phyloP scores from a whole-genome alignment of 2,113 vertebrate species.

The Vimba vimba region DNA sequence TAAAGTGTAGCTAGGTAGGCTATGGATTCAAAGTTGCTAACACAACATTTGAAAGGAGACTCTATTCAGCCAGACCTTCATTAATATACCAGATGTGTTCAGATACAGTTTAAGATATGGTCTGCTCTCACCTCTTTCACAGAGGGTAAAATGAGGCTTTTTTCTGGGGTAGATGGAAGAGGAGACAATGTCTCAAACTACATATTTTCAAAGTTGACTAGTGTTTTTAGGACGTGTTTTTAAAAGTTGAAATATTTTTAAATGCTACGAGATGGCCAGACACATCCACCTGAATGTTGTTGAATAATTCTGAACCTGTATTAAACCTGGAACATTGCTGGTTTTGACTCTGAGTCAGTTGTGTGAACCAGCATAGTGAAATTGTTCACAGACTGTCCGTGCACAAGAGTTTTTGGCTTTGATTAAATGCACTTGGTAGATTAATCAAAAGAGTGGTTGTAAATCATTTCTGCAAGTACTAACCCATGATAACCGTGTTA shows the following conservation, averaged over 20 bases:
- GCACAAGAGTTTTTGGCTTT: constrained; percentile 21
- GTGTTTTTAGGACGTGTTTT: not conserved
- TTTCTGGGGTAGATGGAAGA: not conserved
- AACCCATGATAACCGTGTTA: constrained; percentile 50
- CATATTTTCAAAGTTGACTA: not conserved
- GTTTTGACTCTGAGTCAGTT: not conserved
- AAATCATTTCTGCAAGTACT: constrained; percentile 52
- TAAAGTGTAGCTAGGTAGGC: not conserved
- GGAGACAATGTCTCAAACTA: not conserved
- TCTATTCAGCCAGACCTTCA: constrained; percentile 19
- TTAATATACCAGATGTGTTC: constrained; percentile 46
- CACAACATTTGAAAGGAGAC: constrained; percentile 11
- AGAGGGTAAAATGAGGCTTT: constrained; percentile 14
- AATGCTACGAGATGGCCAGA: not conserved
- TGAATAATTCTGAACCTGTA: not conserved
- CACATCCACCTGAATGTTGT: not conserved
- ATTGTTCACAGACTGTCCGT: not conserved
- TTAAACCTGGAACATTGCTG: not conserved
- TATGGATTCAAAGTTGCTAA: not conserved
- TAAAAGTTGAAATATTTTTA: not conserved
- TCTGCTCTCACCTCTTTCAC: constrained; percentile 23
- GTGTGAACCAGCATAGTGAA: not conserved
- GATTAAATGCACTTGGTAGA: constrained; percentile 48
- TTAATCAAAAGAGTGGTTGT: constrained; percentile 55
- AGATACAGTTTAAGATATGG: not conserved